Conservation (phyloP, 2,113 vertebrate species). For the Triplophysa tibetana region DNA sequence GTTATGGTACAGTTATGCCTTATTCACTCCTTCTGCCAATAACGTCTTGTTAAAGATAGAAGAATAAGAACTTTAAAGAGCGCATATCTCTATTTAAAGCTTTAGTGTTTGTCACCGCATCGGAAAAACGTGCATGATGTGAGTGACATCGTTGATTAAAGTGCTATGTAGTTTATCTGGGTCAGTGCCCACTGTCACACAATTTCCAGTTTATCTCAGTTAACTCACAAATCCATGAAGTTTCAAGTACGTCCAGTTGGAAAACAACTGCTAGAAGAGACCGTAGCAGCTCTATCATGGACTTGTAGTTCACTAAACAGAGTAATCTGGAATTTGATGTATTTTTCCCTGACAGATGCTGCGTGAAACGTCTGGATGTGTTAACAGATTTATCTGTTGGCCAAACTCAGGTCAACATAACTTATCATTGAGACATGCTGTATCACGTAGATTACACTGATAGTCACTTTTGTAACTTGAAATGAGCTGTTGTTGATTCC, state of each 20-base stretch:
- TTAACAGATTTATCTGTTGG: slow-evolving; percentile 33
- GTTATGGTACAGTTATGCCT: slow-evolving; percentile 50
- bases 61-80: not conserved
- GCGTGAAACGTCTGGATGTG: slow-evolving; percentile 39
- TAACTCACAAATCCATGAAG: not conserved
- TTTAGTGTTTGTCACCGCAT: not conserved
- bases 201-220: not conserved
- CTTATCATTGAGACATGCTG: slow-evolving; percentile 47
- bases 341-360: slow-evolving; percentile 2
- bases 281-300: not conserved
- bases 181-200: not conserved
- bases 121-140: not conserved
- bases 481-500: not conserved
- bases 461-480: slow-evolving; percentile 1
- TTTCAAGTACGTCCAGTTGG: not conserved
- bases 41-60: not conserved
- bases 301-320: slow-evolving; percentile 9
- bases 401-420: slow-evolving; percentile 37
- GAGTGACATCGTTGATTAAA: not conserved
- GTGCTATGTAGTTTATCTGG: not conserved
- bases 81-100: slow-evolving; percentile 5
- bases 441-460: slow-evolving; percentile 39
- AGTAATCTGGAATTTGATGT: slow-evolving; percentile 37
- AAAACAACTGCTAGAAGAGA: not conserved
- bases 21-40: slow-evolving; percentile 44